Evolutionary conservation across 2,888 invertebrate species (phyloP), one percentile per base, ranked within the genome.

Genomic region (Apocheima hispidaria): DNA sequence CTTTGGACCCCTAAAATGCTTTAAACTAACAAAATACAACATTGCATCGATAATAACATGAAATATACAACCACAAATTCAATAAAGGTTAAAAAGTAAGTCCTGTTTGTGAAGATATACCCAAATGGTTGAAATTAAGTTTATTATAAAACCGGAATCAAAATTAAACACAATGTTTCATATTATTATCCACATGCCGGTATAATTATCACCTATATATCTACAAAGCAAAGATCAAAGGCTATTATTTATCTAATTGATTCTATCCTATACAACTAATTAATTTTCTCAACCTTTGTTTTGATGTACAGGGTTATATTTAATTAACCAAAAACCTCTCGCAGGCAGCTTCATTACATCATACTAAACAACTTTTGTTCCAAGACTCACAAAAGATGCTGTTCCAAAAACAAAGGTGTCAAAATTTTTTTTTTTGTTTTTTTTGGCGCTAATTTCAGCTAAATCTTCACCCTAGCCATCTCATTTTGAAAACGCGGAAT

Each of bases 1-100:
- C 94, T 94, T 94, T 95, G 94, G 94, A 95, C 94, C 94, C 94
- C 9, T 95, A 95, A 94, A 94, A 89, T 94, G 94, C 93, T 94
- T 94, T 94, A 94, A 94, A 93, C 94, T 94, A 93, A 88, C 86
- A 86, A 90, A 88, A 87, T 89, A 90, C 89, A 90, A 94, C 93
- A 94, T 93, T 83, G 87, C 87, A 79, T 83, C 82, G 83, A 72
- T 81, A 84, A 55, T 50, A 60, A 60, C 55, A 60, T 55, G 50
- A 54, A 60, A 54, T 54, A 60, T 54, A 50, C 46, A 60, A 44
- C 51, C 43, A 43, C 26, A 43, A 26, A 12, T 43, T 44, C 33
- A 54, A 28, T 54, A 16, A 16, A 41, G 30, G 50, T 21, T 10
- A 59, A 54, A 28, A 23, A 41, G 40, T 23, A 41, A 21, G 12